Evolutionary conservation across 2,888 invertebrate species (phyloP).

Genomic region (Eremobia ochroleuca): DNA sequence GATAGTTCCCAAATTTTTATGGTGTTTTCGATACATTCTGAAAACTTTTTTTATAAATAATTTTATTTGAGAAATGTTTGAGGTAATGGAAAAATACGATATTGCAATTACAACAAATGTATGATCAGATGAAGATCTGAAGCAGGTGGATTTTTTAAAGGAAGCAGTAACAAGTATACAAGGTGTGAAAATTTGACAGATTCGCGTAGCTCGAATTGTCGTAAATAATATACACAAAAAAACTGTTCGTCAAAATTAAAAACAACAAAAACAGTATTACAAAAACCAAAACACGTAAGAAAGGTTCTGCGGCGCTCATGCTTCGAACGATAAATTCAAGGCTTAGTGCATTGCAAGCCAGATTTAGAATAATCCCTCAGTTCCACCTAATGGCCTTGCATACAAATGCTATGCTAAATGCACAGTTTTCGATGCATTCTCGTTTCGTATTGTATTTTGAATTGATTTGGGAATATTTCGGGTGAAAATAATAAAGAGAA

Average conservation of each 20-base stretch:
- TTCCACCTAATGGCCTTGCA: slow-evolving; percentile 69
- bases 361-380: slow-evolving; percentile 74
- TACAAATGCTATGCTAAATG: slow-evolving; percentile 40
- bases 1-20: too few relatives aligned
- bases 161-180: too few relatives aligned
- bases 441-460: slow-evolving; percentile 1
- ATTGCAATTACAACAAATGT: too few relatives aligned
- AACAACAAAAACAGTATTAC: not conserved
- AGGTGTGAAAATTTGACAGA: too few relatives aligned
- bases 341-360: slow-evolving; percentile 70
- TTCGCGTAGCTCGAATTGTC: not conserved
- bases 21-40: too few relatives aligned
- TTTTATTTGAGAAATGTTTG: too few relatives aligned
- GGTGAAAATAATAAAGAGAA: not conserved
- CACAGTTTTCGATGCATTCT: slow-evolving; percentile 4
- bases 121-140: too few relatives aligned
- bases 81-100: too few relatives aligned
- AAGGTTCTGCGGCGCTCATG: slow-evolving; percentile 18
- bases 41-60: too few relatives aligned
- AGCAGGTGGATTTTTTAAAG: too few relatives aligned
- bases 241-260: too few relatives aligned
- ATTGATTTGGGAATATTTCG: not conserved
- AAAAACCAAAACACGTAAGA: slow-evolving; percentile 21
- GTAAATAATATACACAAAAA: not conserved
- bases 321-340: slow-evolving; percentile 68